Evolutionary conservation across 2,797 vertebrate genomes (phyloP).

Genomic region (Trachops cirrhosus): DNA sequence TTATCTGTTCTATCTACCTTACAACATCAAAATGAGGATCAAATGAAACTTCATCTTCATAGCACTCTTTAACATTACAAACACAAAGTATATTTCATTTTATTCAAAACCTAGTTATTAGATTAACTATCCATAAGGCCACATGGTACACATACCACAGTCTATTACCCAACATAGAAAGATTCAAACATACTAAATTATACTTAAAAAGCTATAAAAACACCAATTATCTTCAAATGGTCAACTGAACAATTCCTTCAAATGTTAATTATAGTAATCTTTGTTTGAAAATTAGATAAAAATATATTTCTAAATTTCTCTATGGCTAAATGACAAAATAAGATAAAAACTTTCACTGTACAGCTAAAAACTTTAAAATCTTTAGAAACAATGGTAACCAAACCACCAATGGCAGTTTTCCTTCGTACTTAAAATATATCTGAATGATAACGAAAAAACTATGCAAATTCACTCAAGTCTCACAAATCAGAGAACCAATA

Average conservation of each 20-base stretch:
- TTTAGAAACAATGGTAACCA: background rate
- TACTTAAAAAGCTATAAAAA: background rate
- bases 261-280: background rate
- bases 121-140: background rate
- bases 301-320: conserved; percentile 17
- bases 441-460: background rate
- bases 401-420: background rate
- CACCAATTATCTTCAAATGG: background rate
- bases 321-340: background rate
- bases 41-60: background rate
- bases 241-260: background rate
- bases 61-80: background rate
- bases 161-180: background rate
- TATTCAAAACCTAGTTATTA: background rate
- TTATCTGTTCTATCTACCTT: background rate
- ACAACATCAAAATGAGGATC: background rate
- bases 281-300: conserved; percentile 5
- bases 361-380: background rate
- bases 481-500: background rate
- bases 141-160: background rate
- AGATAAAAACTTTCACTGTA: background rate
- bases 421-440: background rate
- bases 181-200: background rate
- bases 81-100: background rate
- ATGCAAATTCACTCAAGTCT: background rate